Evolutionary conservation across 1,140 invertebrate genomes (phyloP).

Genomic region (Zaprionus africanus): DNA sequence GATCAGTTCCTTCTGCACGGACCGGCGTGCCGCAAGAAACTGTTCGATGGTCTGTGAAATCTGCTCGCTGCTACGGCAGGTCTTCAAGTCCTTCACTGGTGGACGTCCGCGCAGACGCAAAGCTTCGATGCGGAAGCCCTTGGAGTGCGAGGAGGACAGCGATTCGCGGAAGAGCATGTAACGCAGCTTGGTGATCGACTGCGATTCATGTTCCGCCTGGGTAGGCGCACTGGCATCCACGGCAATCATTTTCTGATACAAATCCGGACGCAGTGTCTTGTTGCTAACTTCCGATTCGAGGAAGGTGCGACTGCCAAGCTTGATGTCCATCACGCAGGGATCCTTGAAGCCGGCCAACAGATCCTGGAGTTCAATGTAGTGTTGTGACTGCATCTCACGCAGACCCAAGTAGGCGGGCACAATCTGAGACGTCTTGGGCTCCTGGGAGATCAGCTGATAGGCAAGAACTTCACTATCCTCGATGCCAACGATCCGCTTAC

Average conservation of each 20-base stretch:
- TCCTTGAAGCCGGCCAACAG: constrained; percentile 93
- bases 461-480: constrained; percentile 92
- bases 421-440: constrained; percentile 90
- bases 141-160: constrained; percentile 95
- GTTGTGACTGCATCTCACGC: constrained; percentile 93
- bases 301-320: constrained; percentile 96
- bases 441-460: constrained; percentile 92
- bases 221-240: constrained; percentile 95
- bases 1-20: constrained; percentile 89
- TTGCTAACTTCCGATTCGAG: constrained; percentile 97
- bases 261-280: constrained; percentile 89
- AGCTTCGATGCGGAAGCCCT: constrained; percentile 98
- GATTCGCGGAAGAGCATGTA: constrained; percentile 98
- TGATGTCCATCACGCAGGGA: constrained; percentile 96
- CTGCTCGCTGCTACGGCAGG: constrained; percentile 90
- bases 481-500: constrained; percentile 91
- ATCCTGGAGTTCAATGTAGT: constrained; percentile 96
- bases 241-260: constrained; percentile 97
- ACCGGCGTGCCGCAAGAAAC: constrained; percentile 90
- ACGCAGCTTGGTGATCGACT: constrained; percentile 95
- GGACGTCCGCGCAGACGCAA: constrained; percentile 92
- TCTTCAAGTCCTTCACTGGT: constrained; percentile 91
- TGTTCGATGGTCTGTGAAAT: constrained; percentile 91
- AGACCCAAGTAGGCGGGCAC: constrained; percentile 95
- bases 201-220: constrained; percentile 89